Base-by-base conservation (phyloP, 2,888 invertebrate species). In the Diogma glabrata region DNA sequence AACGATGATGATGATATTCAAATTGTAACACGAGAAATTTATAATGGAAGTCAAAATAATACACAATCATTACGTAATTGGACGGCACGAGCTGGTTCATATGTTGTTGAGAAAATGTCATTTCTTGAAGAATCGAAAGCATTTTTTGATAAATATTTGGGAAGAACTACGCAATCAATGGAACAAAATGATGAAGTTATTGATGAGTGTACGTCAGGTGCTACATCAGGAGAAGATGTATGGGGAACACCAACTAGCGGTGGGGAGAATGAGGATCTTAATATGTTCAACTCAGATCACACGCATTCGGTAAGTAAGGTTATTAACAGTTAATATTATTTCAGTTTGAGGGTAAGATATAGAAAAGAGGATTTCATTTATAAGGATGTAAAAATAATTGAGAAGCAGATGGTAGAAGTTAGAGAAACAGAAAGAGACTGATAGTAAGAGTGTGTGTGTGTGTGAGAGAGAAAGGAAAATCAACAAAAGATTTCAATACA, bases 221-320 rank as follows among this genome's bases (percentile, higher is more conserved):
- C 84, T 0, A 83, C 82, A 1, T 88, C 87, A 3, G 88, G 87
- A 0, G 88, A 89, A 66, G 89, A 90, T 61, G 83, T 88, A 20
- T 90, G 89, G 89, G 89, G 89, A 0, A 89, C 89, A 1, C 89
- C 89, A 4, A 89, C 88, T 1, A 88, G 88, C 57, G 87, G 87
- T 4, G 88, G 87, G 19, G 79, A 87, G 33, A 80, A 86, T 57
- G 87, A 87, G 56, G 82, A 86, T 60, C 71, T 72, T 52, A 61
- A 74, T 19, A 67, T 66, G 55, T 73, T 81, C 9, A 81, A 80
- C 63, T 82, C 80, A 26, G 84, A 84, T 61, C 80, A 81, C 56
- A 79, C 78, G 1, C 69, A 78, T 57, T 80, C 79, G 69, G 81
- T 81, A 69, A 73, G 73, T 57, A 43, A n/a, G n/a, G n/a, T n/a